phyloP scores from a whole-genome alignment of 2,888 invertebrate genomes.

The Onchidella celtica region DNA sequence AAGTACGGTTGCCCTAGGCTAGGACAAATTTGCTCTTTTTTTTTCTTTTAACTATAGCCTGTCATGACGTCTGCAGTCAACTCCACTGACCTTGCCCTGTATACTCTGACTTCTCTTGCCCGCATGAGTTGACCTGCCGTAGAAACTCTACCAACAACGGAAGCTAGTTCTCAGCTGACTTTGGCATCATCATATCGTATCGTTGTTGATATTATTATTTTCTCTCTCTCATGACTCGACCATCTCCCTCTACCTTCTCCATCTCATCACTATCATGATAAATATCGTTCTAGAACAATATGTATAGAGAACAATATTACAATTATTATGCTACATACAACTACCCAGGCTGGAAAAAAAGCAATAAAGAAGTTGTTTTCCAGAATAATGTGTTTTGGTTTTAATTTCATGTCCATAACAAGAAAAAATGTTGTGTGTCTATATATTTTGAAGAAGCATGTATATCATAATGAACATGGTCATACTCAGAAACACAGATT shows the following conservation, averaged over 20 bases:
- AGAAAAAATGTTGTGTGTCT: too few relatives aligned
- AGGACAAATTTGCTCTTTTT: too few relatives aligned
- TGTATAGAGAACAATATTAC: conserved; percentile 21
- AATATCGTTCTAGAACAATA: neutral
- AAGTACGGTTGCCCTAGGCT: too few relatives aligned
- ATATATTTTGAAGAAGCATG: too few relatives aligned
- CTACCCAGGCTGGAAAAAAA: conserved; percentile 16
- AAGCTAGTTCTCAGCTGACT: conserved; percentile 21
- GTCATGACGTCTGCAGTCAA: conserved; percentile 22
- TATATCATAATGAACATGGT: too few relatives aligned
- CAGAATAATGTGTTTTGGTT: too few relatives aligned
- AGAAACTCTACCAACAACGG: conserved; percentile 27
- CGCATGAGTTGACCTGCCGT: neutral
- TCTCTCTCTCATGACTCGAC: too few relatives aligned
- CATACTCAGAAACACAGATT: too few relatives aligned
- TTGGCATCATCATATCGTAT: neutral
- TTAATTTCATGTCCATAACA: too few relatives aligned
- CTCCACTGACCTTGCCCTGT: neutral
- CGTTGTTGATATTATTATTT: neutral
- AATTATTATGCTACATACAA: conserved; percentile 21
- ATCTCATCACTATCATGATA: neutral
- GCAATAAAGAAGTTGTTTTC: neutral
- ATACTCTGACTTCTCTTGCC: neutral
- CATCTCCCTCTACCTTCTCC: too few relatives aligned
- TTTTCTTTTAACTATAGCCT: too few relatives aligned